Evolutionary conservation across 2,797 vertebrate species (phyloP), one percentile per base, ranked within the genome.

Genomic region (Melanotaenia nigrans): DNA sequence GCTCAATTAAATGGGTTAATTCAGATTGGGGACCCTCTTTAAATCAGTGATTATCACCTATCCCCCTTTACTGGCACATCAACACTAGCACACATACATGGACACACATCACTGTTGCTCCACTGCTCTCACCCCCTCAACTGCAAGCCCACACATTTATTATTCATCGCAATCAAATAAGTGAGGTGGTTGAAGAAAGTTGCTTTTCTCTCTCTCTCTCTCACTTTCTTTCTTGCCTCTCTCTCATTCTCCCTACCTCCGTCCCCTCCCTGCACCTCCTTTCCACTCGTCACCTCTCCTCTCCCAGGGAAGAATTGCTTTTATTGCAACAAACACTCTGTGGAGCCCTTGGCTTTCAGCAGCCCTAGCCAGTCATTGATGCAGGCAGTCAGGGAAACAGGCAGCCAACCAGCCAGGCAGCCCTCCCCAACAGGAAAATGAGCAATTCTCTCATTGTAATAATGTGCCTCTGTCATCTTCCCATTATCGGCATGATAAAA

Each of bases 401-500:
- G 80, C 87, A 82, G 77, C 78, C 85, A 67, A 57, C 94, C 95
- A 91, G 90, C 94, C 94, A 94, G 94, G 95, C 95, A 95, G 96
- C 88, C 93, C 95, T 90, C 90, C 93, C 93, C 91, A 74, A 88
- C 90, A 91, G 86, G 95, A 96, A 95, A 98, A 99, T 98, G 97
- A 99, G 96, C 97, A 98, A 97, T 97, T 97, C 96, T 97, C 97
- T 99, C 97, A 99, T 99, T 98, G 97, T 99, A 98, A 99, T 99
- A 98, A 99, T 97, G 95, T 94, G 96, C 96, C 94, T 97, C 96
- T 99, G 97, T 98, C 98, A 99, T 97, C 97, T 97, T 95, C 98
- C 96, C 97, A 99, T 99, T 99, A 99, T 98, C 97, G 96, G 96
- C 96, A 95, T 98, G 97, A 99, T 98, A 98, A 98, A 99, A 97